Conservation (phyloP, 2,797 vertebrate genomes). For the Syngnathus rostellatus region DNA sequence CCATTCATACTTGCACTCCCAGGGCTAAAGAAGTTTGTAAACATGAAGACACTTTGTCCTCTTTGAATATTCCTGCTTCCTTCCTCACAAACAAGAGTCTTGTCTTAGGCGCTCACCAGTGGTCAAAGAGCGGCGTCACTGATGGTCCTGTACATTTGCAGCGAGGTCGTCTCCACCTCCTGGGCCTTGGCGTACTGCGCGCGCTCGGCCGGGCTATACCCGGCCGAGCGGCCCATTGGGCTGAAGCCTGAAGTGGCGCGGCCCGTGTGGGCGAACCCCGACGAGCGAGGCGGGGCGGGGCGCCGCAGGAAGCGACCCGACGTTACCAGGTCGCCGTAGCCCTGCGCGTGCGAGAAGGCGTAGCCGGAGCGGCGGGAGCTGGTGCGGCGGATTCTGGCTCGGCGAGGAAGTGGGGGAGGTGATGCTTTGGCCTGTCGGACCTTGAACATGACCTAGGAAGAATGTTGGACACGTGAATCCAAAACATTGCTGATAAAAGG, state of each 20-base stretch:
- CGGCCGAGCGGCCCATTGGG: constrained; percentile 64
- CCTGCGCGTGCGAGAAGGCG: constrained; percentile 87
- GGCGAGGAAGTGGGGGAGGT: constrained; percentile 55
- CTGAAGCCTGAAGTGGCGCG: constrained; percentile 58
- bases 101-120: neutral
- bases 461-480: neutral
- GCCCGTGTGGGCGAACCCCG: constrained; percentile 42
- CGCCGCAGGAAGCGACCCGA: constrained; percentile 78
- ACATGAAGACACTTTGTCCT: neutral
- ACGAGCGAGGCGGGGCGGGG: constrained; percentile 30
- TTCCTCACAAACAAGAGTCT: neutral
- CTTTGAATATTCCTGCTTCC: neutral
- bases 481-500: no score
- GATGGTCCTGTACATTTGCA: constrained; percentile 65
- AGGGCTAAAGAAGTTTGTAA: neutral
- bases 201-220: constrained; percentile 67
- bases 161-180: constrained; percentile 57
- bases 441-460: constrained; percentile 75
- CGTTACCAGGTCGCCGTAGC: constrained; percentile 88
- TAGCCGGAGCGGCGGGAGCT: constrained; percentile 83
- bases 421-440: constrained; percentile 70
- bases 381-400: constrained; percentile 60
- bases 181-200: constrained; percentile 38
- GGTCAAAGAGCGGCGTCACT: constrained; percentile 45
- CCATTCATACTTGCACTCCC: neutral